Evolutionary conservation across 2,888 invertebrate species (phyloP), one percentile per base, ranked within the genome.

Genomic region (Drosophila seclusa): DNA sequence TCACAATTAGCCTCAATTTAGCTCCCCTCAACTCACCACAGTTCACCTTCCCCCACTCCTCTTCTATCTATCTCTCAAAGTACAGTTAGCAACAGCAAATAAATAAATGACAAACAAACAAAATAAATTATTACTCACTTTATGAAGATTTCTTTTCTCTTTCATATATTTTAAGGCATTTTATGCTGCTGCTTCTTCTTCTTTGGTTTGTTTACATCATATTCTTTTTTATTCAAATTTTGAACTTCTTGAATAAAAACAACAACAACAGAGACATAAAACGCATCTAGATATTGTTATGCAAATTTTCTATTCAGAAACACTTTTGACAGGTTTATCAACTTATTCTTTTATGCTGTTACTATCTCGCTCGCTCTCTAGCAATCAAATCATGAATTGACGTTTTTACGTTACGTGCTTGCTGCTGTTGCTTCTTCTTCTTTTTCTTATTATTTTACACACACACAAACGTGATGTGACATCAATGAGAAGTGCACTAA

Each of bases 281-380:
- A 57, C 49, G 68, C 58, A 78, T 81, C 64, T 59, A 67, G 62
- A 61, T 67, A 84, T 85, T 88, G 87, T 86, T 80, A 86, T 89
- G 90, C 76, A 85, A 89, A 86, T 89, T 69, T 72, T 67, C 53
- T 71, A 62, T 78, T 66, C 80, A 86, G 80, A 85, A 85, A 89
- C 78, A 87, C 77, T 79, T 75, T 67, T 79, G 87, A 89, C 85
- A 84, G 90, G 88, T 86, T 86, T 86, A 87, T 83, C 75, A 83
- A 45, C 45, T 80, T 73, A 64, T 73, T 76, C 66, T 63, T 73
- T 76, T 68, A 45, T 24, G 45, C 45, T 45, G 24, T 24, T 64
- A 49, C 64, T 52, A 21, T 21, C 40, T 32, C 61, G 49, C 60
- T 61, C 62, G 60, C 58, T 36, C 54, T 57, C 67, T 55, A 63